Base-by-base conservation (phyloP, 2,888 invertebrate species). In the Cryptus viduatorius region DNA sequence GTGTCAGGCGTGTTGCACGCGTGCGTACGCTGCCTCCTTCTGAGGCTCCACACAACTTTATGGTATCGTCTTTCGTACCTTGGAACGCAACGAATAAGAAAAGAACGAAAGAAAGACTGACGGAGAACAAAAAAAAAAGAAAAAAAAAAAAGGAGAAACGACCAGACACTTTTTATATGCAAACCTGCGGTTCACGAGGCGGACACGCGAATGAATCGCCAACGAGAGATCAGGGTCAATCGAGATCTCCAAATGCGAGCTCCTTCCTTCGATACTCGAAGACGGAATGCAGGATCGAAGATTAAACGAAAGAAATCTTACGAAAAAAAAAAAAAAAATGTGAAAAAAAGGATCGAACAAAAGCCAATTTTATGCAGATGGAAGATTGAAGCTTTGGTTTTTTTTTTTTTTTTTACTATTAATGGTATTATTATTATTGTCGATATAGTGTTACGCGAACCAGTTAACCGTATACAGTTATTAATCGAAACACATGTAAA, bases 141-240 rank as follows among this genome's bases (percentile, higher is more conserved):
- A 42, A 37, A 76, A 71, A 48, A 24, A 76, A 71, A 42, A 42
- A 29, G 24, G 46, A 31, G 44, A 69, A 68, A 65, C 46, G 42
- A 65, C 44, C 83, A 67, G 72, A 72, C 64, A 53, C 31, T 59
- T 79, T 71, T 64, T 16, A 19, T 59, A 50, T 59, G 50, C 56
- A 76, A 71, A 79, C 71, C 19, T 71, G 71, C 24, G 79, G 24
- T 69, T 71, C 79, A 19, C 69, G 78, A 80, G 67, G 59, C 73
- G 56, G 68, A 75, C 75, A 79, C 65, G 71, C 73, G 75, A 71
- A 75, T 65, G 69, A 79, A 75, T 64, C 71, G 64, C 73, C 56
- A 29, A 37, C 44, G 68, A 79, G 79, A 75, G 79, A 83, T 83
- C 83, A 64, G 79, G 83, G 83, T 83, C 79, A 79, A 83, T 76